Percentiles rank a stretch among this genome's conserved stretches.
Conservation (phyloP, 2,797 vertebrate genomes). For the Channallabes apus region DNA sequence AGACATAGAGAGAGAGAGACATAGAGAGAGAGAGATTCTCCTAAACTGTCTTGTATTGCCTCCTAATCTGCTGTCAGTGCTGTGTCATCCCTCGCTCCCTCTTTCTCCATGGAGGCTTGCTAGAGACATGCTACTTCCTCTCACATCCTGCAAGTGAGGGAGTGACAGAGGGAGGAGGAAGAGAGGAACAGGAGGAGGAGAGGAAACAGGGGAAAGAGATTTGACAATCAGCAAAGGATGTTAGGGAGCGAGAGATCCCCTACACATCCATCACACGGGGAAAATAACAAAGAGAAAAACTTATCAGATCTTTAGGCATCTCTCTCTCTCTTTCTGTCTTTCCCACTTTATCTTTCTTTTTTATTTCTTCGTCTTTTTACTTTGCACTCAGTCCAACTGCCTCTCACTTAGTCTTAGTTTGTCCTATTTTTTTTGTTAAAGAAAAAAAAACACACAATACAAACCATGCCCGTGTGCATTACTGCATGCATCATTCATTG, state of each 20-base stretch:
- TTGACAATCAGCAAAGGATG: conserved; percentile 26
- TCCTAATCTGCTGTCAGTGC: conserved; percentile 11
- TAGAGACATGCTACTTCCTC: conserved; percentile 22
- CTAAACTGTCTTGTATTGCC: conserved; percentile 6
- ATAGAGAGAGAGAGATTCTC: too few species aligned
- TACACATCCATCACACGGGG: conserved; percentile 12
- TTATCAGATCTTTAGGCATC: conserved; percentile 7
- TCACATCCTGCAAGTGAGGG: conserved; percentile 15
- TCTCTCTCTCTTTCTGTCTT: background rate
- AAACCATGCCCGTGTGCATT: background rate
- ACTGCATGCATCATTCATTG: background rate
- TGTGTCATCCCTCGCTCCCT: conserved; percentile 19
- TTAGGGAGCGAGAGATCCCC: conserved; percentile 14
- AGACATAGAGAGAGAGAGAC: too few species aligned
- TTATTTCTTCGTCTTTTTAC: conserved; percentile 18
- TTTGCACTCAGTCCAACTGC: background rate
- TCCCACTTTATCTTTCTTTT: background rate
- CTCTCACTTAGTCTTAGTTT: background rate
- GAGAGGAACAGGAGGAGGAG: background rate
- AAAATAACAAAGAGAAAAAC: background rate
- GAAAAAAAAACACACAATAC: background rate
- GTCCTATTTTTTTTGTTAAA: background rate
- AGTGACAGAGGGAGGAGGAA: background rate
- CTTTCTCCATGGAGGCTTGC: conserved; percentile 6
- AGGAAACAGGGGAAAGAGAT: conserved; percentile 16